phyloP scores from a whole-genome alignment of 2,797 vertebrate genomes.

The Sphenopsis melanotis region DNA sequence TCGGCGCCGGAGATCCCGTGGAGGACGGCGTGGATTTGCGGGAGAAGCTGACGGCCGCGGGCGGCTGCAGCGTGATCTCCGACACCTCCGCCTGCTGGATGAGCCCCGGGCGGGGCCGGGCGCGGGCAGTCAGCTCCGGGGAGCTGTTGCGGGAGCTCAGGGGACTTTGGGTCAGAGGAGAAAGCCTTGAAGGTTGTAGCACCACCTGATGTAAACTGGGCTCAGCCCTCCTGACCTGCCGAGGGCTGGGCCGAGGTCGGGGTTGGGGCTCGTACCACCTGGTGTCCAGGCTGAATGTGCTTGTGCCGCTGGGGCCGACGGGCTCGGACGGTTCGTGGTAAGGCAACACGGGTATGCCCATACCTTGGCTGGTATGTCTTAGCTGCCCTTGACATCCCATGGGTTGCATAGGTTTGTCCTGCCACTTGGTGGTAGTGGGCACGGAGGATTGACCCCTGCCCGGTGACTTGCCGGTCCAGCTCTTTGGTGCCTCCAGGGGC shows the following conservation, averaged over 20 bases:
- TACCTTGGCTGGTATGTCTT: conserved; percentile 98
- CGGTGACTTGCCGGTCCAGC: conserved; percentile 86
- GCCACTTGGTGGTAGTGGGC: conserved; percentile 83
- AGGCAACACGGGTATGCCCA: conserved; percentile 99
- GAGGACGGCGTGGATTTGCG: conserved; percentile 92
- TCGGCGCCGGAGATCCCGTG: conserved; percentile 87
- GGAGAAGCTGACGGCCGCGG: conserved; percentile 89
- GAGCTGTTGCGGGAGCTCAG: conserved; percentile 95
- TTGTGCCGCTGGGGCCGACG: conserved; percentile 86
- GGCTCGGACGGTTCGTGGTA: conserved; percentile 93
- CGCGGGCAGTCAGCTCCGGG: conserved; percentile 91
- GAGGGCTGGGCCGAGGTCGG: conserved; percentile 95
- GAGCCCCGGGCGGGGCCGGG: conserved; percentile 90
- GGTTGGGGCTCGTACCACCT: conserved; percentile 93
- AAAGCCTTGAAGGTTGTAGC: conserved; percentile 96
- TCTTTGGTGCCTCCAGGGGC: conserved; percentile 93
- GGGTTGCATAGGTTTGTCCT: conserved; percentile 97
- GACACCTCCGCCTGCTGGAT: conserved; percentile 92
- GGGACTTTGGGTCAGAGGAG: conserved; percentile 96
- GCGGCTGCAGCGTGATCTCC: conserved; percentile 92
- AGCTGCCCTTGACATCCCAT: conserved; percentile 98
- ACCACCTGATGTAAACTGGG: conserved; percentile 97
- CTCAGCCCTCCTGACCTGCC: conserved; percentile 90
- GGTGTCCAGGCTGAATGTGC: conserved; percentile 97
- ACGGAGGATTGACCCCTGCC: conserved; percentile 78